Conservation (phyloP, 2,113 vertebrate genomes). For the Podiceps cristatus region DNA sequence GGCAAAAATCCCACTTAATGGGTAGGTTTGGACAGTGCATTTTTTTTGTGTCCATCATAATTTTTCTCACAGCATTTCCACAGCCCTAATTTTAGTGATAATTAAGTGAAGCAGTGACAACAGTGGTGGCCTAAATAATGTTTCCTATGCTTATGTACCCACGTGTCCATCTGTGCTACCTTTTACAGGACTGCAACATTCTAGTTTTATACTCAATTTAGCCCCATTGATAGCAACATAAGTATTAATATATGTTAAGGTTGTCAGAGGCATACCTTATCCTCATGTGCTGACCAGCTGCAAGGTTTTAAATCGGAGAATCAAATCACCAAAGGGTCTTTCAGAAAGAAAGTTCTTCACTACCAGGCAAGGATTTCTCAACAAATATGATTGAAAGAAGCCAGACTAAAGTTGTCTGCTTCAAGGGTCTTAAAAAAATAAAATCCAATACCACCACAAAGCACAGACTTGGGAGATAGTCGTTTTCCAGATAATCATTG, state of each 20-base stretch:
- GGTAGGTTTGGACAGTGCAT: background rate
- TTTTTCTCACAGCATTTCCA: background rate
- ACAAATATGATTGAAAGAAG: background rate
- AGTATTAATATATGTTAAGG: background rate
- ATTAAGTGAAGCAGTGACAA: background rate
- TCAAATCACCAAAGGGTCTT: background rate
- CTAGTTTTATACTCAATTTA: background rate
- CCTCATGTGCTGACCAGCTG: background rate
- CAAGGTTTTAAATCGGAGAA: background rate
- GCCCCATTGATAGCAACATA: background rate
- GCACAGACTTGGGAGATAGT: background rate
- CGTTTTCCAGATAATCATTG: background rate
- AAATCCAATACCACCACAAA: background rate
- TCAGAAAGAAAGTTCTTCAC: background rate
- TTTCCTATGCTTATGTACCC: background rate
- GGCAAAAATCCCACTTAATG: background rate
- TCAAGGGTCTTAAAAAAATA: background rate
- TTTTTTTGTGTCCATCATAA: background rate
- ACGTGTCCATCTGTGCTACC: accelerated
- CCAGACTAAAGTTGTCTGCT: background rate
- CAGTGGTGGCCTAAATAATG: background rate
- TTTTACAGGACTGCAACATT: accelerated
- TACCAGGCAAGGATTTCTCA: background rate
- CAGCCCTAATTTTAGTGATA: background rate
- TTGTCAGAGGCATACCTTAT: background rate